Evolutionary conservation across 2,888 invertebrate genomes (phyloP), one percentile per base, ranked within the genome.

Genomic region (Dynastes hyllus): DNA sequence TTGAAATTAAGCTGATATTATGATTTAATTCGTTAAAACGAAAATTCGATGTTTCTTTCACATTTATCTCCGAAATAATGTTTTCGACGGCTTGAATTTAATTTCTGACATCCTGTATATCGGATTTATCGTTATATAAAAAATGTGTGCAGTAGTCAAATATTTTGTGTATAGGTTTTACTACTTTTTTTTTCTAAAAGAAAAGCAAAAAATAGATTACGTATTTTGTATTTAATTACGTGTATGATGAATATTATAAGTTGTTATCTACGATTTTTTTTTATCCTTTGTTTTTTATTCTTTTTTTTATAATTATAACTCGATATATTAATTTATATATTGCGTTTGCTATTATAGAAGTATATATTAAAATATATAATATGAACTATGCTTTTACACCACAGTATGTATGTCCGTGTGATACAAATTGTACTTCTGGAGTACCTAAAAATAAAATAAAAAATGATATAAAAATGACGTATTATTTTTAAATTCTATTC

Each of bases 331-430:
- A 73, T 58, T 61, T 73, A 73, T 61, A 40, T 66, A 53, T 70
- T 79, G 63, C 40, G 51, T 76, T 79, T 79, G 65, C 76, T 78
- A 75, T 76, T 45, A 76, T 66, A 77, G 69, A 69, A 69, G 22
- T 69, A 69, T 69, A 69, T 69, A 50, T 40, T 37, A 66, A 40
- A 69, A 76, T 80, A 81, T 78, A 78, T 80, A 79, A 79, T 67
- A 58, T 71, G 29, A 71, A 73, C 40, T 55, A 73, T 79, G 81
- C 81, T 81, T 81, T 80, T 80, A 81, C 80, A 80, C 80, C 80
- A 78, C 79, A 81, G 80, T 81, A 80, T 81, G 79, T 81, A 80
- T 81, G 81, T 81, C 76, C 80, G 81, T 81, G 81, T 81, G 81
- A 81, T 81, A 81, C 53, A 80, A 81, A 76, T 78, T 80, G 78